Percentiles rank a stretch among this genome's conserved stretches.
Evolutionary conservation across 2,113 vertebrate species (phyloP).

Genomic region (Phaetusa simplex): DNA sequence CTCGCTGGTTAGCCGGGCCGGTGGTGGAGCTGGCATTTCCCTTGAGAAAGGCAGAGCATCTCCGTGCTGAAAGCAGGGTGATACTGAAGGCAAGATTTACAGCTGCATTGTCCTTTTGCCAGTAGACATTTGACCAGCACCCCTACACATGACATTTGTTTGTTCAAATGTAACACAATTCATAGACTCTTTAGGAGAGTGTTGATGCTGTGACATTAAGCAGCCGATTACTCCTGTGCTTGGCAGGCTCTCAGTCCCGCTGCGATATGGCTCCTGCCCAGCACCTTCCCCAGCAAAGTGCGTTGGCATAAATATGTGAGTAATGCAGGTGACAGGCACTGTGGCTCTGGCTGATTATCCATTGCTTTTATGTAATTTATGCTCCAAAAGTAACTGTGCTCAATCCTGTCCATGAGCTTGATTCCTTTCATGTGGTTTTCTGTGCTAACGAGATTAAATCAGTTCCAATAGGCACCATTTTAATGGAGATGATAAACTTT

Average conservation of each 20-base stretch:
- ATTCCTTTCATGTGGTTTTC: constrained; percentile 80
- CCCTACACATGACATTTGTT: constrained; percentile 68
- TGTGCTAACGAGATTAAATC: constrained; percentile 78
- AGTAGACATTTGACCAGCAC: constrained; percentile 63
- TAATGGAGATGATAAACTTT: constrained; percentile 83
- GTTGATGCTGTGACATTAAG: constrained; percentile 71
- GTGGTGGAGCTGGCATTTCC: background rate
- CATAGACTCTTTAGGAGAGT: constrained; percentile 32
- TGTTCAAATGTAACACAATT: constrained; percentile 70
- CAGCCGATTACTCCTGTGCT: constrained; percentile 63
- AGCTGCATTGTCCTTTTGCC: constrained; percentile 37
- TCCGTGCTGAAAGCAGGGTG: background rate
- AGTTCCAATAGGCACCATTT: constrained; percentile 77
- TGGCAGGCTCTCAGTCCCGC: constrained; percentile 47
- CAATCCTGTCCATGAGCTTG: constrained; percentile 50
- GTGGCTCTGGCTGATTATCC: background rate
- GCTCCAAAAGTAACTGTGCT: constrained; percentile 39
- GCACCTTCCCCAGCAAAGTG: constrained; percentile 3
- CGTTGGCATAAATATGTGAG: constrained; percentile 23
- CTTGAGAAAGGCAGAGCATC: background rate
- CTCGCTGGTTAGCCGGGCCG: accelerated
- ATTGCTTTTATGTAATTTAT: constrained; percentile 62
- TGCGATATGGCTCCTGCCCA: constrained; percentile 65
- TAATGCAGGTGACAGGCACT: constrained; percentile 51
- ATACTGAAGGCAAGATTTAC: background rate